Evolutionary conservation across 2,888 invertebrate genomes (phyloP).

Genomic region (Drosophila cognata): DNA sequence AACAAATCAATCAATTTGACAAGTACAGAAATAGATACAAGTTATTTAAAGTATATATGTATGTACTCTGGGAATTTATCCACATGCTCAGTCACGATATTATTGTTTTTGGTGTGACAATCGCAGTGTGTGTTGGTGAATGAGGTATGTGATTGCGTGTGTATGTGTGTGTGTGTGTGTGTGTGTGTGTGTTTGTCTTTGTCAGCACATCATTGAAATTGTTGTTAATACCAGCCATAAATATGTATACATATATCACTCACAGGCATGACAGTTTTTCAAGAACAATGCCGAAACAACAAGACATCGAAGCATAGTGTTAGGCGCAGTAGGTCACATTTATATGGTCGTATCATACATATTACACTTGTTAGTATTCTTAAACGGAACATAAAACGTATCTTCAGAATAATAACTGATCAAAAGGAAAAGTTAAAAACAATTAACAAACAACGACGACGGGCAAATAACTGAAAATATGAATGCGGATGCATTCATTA

Average conservation of each 20-base stretch:
- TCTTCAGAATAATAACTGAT: slow-evolving; percentile 26
- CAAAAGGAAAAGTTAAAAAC: slow-evolving; percentile 5
- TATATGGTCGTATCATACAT: slow-evolving; percentile 18
- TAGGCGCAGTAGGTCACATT: slow-evolving; percentile 29
- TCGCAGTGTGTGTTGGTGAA: slow-evolving; percentile 12
- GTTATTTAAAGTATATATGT: not conserved
- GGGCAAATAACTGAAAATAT: slow-evolving; percentile 24
- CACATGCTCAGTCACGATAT: slow-evolving; percentile 28
- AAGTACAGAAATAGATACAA: not conserved
- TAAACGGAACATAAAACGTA: slow-evolving; percentile 32
- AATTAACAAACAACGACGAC: not conserved
- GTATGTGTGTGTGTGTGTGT: slow-evolving; percentile 9
- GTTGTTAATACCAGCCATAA: slow-evolving; percentile 66
- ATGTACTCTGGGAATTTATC: not conserved
- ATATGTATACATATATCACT: slow-evolving; percentile 28
- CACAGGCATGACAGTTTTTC: slow-evolving; percentile 29
- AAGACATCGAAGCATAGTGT: slow-evolving; percentile 54
- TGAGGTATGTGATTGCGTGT: slow-evolving; percentile 6
- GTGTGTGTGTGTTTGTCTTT: slow-evolving; percentile 36
- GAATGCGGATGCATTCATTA: slow-evolving; percentile 10
- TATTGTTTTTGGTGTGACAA: slow-evolving; percentile 5
- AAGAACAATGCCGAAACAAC: slow-evolving; percentile 45
- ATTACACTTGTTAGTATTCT: slow-evolving; percentile 35
- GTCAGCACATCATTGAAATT: slow-evolving; percentile 64
- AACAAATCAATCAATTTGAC: slow-evolving; percentile 4